Evolutionary conservation across 2,888 invertebrate genomes (phyloP).

Genomic region (Rhodophaea formosa): DNA sequence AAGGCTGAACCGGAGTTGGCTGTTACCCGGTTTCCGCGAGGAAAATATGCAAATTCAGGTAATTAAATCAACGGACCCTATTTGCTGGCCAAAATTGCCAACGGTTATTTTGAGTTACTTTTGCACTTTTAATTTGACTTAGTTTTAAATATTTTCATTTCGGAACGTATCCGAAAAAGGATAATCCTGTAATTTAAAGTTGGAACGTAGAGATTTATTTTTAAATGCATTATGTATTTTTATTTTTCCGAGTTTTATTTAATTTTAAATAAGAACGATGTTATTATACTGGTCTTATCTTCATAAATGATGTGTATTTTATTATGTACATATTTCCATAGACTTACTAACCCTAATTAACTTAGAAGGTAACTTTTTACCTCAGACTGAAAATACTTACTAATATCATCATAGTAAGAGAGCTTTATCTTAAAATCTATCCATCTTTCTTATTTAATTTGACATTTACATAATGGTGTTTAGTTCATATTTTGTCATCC

Average conservation of each 20-base stretch:
- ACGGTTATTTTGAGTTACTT: conserved; percentile 41
- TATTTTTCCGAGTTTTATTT: no score
- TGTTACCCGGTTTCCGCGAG: conserved; percentile 39
- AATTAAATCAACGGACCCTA: conserved; percentile 62
- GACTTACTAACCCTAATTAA: no score
- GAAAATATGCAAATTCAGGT: conserved; percentile 65
- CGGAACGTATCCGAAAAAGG: neutral
- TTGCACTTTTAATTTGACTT: conserved; percentile 25
- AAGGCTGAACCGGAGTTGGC: conserved; percentile 46
- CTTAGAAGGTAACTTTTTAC: no score
- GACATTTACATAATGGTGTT: no score
- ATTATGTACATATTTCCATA: no score
- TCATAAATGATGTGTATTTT: no score
- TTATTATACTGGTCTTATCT: no score
- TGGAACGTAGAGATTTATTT: neutral
- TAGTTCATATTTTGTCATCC: neutral
- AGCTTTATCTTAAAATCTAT: no score
- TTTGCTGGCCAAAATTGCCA: conserved; percentile 50
- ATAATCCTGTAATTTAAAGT: conserved; percentile 3
- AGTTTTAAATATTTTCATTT: conserved; percentile 20
- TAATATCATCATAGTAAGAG: no score
- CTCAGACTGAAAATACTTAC: no score
- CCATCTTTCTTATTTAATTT: no score
- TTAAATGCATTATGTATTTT: neutral
- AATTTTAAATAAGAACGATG: no score